phyloP scores from a whole-genome alignment of 2,888 invertebrate genomes.

The Meteorus colon region DNA sequence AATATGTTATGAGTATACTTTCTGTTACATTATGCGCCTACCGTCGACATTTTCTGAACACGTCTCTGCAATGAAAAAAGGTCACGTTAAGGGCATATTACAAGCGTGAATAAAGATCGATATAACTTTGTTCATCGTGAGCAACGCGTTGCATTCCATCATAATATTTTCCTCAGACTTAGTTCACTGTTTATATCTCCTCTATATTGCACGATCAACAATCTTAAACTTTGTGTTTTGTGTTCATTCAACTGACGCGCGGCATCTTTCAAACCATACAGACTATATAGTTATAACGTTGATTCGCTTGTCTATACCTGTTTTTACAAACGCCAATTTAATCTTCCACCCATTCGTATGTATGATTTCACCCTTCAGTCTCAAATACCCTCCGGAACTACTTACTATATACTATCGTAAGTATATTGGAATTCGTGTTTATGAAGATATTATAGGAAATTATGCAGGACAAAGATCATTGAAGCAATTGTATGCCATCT shows the following conservation, averaged over 20 bases:
- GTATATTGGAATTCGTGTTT: conserved; percentile 9
- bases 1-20: not conserved
- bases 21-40: conserved; percentile 7
- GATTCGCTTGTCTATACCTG: not conserved
- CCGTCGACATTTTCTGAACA: conserved; percentile 22
- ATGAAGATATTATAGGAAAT: conserved; percentile 26
- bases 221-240: conserved; percentile 12
- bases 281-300: conserved; percentile 13
- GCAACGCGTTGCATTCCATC: conserved; percentile 7
- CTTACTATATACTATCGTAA: not conserved
- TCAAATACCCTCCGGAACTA: conserved; percentile 6
- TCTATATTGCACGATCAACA: not conserved
- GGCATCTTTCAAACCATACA: conserved; percentile 15
- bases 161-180: conserved; percentile 1
- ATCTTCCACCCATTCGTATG: not conserved
- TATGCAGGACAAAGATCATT: conserved; percentile 20
- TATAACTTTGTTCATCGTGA: conserved; percentile 13
- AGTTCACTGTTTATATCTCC: not conserved
- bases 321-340: not conserved
- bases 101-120: conserved; percentile 40
- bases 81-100: conserved; percentile 49
- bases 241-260: conserved; percentile 29
- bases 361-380: not conserved
- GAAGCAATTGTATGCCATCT: conserved; percentile 1
- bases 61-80: conserved; percentile 15